A percentile compares a stretch with the other conserved stretches of the same genome.
Conservation (phyloP, 2,113 vertebrate species). For the Lates calcarifer region DNA sequence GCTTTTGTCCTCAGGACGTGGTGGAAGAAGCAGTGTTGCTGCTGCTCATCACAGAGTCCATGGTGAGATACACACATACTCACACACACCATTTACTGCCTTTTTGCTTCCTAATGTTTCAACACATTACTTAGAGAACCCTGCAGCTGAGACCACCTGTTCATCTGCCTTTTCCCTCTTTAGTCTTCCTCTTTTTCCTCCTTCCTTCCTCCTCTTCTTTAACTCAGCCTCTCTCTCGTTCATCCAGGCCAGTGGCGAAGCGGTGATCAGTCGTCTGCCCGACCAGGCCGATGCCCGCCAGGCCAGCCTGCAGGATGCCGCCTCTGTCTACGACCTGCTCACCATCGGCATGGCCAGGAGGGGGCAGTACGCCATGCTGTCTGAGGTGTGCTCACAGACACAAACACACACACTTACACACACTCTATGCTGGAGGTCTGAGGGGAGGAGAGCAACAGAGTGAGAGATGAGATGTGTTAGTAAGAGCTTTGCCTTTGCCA, state of each 20-base stretch:
- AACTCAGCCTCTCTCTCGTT: conserved; percentile 19
- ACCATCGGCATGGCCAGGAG: conserved; percentile 96
- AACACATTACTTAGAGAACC: neutral
- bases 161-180: neutral
- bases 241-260: conserved; percentile 91
- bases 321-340: conserved; percentile 95
- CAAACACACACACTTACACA: neutral
- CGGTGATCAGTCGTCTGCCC: conserved; percentile 93
- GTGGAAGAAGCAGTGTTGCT: conserved; percentile 97
- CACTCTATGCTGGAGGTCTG: conserved; percentile 43
- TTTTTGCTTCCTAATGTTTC: neutral
- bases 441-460: conserved; percentile 26
- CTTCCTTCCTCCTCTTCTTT: conserved; percentile 4
- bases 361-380: conserved; percentile 97
- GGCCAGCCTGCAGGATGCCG: conserved; percentile 90
- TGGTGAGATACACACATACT: conserved; percentile 88
- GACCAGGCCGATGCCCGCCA: conserved; percentile 91
- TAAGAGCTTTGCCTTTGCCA: conserved; percentile 66
- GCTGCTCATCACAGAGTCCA: conserved; percentile 96
- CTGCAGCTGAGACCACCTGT: neutral
- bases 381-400: conserved; percentile 87
- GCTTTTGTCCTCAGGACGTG: conserved; percentile 97
- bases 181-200: neutral
- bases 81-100: conserved; percentile 12
- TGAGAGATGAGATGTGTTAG: conserved; percentile 56